Evolutionary conservation across 2,888 invertebrate species (phyloP).

Genomic region (Serrognathus titanus): DNA sequence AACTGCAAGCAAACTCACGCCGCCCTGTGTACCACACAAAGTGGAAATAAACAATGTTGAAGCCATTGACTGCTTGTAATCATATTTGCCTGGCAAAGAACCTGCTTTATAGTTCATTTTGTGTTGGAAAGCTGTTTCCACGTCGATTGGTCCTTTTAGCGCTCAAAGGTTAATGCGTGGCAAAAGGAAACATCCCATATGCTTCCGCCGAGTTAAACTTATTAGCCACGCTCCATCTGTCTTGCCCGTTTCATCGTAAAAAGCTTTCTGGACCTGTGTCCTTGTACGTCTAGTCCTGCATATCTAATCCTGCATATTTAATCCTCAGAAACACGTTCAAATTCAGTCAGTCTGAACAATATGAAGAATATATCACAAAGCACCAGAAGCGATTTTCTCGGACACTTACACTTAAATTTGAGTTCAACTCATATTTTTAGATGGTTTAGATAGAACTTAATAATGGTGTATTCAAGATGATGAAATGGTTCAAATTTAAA

Average conservation of each 20-base stretch:
- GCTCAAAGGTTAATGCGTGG: conserved; percentile 47
- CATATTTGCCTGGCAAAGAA: conserved; percentile 43
- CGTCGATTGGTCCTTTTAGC: conserved; percentile 43
- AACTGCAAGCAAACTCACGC: conserved; percentile 1
- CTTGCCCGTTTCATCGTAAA: conserved; percentile 28
- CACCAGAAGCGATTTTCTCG: too few species aligned
- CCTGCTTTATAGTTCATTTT: conserved; percentile 45
- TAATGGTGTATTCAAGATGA: too few species aligned
- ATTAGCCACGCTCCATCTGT: conserved; percentile 43
- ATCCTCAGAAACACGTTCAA: too few species aligned
- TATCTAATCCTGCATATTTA: neutral
- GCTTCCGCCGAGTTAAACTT: conserved; percentile 42
- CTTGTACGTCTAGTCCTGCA: neutral
- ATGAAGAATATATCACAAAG: too few species aligned
- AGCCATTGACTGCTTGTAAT: conserved; percentile 44
- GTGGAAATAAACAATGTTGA: conserved; percentile 40
- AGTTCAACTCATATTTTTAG: too few species aligned
- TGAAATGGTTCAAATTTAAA: too few species aligned
- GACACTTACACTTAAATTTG: too few species aligned
- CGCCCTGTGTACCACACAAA: conserved; percentile 15
- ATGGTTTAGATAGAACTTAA: too few species aligned
- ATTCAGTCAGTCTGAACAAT: too few species aligned
- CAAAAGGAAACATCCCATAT: conserved; percentile 47
- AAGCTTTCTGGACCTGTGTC: conserved; percentile 1
- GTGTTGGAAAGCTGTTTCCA: conserved; percentile 42